These are phyloP conservation scores for Dryadula phaetusa DNA, from an alignment of 2,888 invertebrate genomes.

Conservation along the genomic window DNA sequence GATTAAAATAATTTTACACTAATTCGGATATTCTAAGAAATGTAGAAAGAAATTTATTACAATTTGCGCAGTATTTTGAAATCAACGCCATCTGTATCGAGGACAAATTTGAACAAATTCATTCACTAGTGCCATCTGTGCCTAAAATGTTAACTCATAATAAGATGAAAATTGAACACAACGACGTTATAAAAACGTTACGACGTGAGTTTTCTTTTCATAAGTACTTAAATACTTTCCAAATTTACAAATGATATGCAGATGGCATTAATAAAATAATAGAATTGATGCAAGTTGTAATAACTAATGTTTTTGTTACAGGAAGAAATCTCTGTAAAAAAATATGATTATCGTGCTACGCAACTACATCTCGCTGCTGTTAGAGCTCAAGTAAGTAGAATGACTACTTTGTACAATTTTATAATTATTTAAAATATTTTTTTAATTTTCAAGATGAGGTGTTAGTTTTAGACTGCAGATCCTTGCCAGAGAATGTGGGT, in stretches of 20 bases:
- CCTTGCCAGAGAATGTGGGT: too few species aligned
- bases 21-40: too few species aligned
- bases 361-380: constrained; percentile 96
- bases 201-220: not conserved
- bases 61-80: not conserved
- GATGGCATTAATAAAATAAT: not conserved
- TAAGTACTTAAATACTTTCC: not conserved
- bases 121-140: constrained; percentile 26
- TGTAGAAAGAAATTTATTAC: not conserved
- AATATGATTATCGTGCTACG: constrained; percentile 96
- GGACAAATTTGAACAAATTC: not conserved
- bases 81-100: constrained; percentile 25
- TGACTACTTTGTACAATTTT: not conserved
- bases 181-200: not conserved
- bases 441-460: too few species aligned
- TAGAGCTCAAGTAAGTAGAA: constrained; percentile 92
- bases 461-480: too few species aligned
- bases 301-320: constrained; percentile 69
- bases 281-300: too few species aligned
- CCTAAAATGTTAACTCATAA: not conserved
- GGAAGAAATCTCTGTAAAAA: constrained; percentile 97
- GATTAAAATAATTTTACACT: too few species aligned
- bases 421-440: not conserved
- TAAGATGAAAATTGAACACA: not conserved
- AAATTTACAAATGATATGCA: not conserved